Evolutionary conservation across 2,888 invertebrate genomes (phyloP).

Genomic region (Leptinotarsa tumamoca): DNA sequence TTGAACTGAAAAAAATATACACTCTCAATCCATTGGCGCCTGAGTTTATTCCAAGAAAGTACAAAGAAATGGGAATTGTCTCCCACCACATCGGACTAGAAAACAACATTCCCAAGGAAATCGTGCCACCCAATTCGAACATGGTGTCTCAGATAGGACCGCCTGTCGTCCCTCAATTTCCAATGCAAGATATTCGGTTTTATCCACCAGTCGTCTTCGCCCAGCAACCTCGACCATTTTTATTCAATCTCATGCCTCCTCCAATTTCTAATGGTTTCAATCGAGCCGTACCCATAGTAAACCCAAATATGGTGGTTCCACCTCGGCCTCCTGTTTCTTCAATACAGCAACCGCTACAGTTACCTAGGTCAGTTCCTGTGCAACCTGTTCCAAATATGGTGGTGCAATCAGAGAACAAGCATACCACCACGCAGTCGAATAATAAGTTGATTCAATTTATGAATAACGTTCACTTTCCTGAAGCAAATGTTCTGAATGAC

Average conservation of each 20-base stretch:
- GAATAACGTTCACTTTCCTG: conserved; percentile 72
- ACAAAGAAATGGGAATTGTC: conserved; percentile 57
- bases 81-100: conserved; percentile 34
- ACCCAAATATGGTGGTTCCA: conserved; percentile 49
- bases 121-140: conserved; percentile 35
- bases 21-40: conserved; percentile 85
- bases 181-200: conserved; percentile 45
- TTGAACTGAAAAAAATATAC: conserved; percentile 80
- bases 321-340: conserved; percentile 44
- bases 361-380: conserved; percentile 31
- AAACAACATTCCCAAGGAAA: conserved; percentile 35
- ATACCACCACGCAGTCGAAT: conserved; percentile 40
- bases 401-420: conserved; percentile 11
- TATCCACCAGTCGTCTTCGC: conserved; percentile 49
- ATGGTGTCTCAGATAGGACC: conserved; percentile 41
- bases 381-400: conserved; percentile 29
- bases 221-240: conserved; percentile 48
- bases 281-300: conserved; percentile 54
- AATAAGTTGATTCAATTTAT: conserved; percentile 71
- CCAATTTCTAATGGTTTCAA: conserved; percentile 46
- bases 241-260: conserved; percentile 49
- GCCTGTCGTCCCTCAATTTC: conserved; percentile 43
- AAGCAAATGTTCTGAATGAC: conserved; percentile 61
- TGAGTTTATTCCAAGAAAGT: conserved; percentile 79
- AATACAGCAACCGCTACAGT: conserved; percentile 42